These are phyloP conservation scores for Teleogryllus occipitalis DNA, from an alignment of 1,140 invertebrate genomes.

Conservation along the genomic window DNA sequence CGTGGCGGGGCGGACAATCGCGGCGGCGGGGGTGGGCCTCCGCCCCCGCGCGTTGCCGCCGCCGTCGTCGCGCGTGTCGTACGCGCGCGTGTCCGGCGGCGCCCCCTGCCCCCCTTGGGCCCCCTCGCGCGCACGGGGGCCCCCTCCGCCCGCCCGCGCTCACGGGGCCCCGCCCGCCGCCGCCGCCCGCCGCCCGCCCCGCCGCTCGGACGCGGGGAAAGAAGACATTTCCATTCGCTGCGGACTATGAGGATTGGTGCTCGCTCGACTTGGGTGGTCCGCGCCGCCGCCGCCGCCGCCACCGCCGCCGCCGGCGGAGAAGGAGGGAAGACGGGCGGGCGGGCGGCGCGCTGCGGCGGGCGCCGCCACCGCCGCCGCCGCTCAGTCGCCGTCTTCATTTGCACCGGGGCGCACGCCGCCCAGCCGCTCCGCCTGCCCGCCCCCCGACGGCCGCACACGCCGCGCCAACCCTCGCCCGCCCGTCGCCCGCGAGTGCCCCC, in stretches of 20 bases:
- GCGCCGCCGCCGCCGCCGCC: too few relatives aligned
- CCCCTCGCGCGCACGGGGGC: not conserved
- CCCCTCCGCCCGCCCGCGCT: not conserved
- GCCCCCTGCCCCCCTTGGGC: not conserved
- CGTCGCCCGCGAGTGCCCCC: too few relatives aligned
- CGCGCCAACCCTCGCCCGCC: too few relatives aligned
- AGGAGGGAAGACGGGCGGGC: not conserved
- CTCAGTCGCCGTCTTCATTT: not conserved
- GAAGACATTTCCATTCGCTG: not conserved
- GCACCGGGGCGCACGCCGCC: not conserved
- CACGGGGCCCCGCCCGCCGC: not conserved
- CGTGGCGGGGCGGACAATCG: too few relatives aligned
- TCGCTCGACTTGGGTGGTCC: conserved; percentile 2
- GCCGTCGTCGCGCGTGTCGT: not conserved
- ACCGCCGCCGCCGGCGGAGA: too few relatives aligned
- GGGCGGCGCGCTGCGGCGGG: too few relatives aligned
- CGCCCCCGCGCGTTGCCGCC: too few relatives aligned
- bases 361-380: too few relatives aligned
- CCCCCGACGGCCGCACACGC: too few relatives aligned
- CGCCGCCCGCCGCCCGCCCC: too few relatives aligned
- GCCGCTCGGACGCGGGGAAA: not conserved
- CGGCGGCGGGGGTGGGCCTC: too few relatives aligned
- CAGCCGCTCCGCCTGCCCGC: too few relatives aligned
- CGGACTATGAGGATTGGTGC: not conserved
- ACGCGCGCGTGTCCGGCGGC: not conserved